Evolutionary conservation across 2,797 vertebrate species (phyloP).

Genomic region (Rousettus madagascariensis): DNA sequence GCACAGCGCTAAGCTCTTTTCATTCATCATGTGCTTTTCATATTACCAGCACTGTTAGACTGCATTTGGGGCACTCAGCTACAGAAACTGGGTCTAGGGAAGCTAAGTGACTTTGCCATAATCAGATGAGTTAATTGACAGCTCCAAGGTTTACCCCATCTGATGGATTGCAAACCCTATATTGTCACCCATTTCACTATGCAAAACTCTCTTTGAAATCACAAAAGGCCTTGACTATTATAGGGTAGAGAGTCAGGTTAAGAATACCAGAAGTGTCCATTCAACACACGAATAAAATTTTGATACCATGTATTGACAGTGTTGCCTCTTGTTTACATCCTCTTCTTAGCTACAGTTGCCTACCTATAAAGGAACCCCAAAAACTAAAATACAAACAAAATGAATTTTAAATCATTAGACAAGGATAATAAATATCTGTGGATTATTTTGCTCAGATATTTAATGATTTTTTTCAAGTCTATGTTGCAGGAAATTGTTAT

Average conservation of each 20-base stretch:
- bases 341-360: background rate
- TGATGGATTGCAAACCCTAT: background rate
- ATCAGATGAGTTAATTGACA: background rate
- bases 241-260: background rate
- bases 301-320: background rate
- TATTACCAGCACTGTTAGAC: background rate
- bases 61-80: background rate
- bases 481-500: constrained; percentile 62
- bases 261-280: background rate
- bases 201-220: background rate
- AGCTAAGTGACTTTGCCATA: background rate
- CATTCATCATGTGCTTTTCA: background rate
- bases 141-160: background rate
- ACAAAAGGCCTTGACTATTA: background rate
- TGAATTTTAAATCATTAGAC: constrained; percentile 31
- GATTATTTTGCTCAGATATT: constrained; percentile 58
- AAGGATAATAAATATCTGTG: background rate
- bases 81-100: background rate
- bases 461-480: constrained; percentile 53
- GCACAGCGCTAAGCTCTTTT: background rate
- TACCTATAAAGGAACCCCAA: background rate
- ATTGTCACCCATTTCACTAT: background rate
- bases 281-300: background rate
- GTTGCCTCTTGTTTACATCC: background rate
- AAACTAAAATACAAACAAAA: background rate